Conservation (phyloP, 2,888 invertebrate genomes). For the Tenthredo amoena region DNA sequence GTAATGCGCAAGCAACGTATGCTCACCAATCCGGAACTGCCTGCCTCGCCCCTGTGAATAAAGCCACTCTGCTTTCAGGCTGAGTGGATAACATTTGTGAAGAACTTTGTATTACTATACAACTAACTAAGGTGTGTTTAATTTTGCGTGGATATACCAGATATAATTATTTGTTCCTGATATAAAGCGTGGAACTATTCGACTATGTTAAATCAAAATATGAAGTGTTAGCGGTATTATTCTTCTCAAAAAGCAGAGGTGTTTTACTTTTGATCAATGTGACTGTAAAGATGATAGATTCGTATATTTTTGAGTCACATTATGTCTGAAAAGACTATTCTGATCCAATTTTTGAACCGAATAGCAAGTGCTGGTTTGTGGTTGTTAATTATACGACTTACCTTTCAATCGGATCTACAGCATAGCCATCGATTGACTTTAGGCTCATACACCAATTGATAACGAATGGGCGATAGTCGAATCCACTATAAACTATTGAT, state of each 20-base stretch:
- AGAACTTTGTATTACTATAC: slow-evolving; percentile 12
- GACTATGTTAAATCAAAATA: not conserved
- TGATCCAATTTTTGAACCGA: not conserved
- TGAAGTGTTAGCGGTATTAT: not conserved
- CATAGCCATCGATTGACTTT: slow-evolving; percentile 92
- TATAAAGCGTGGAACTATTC: not conserved
- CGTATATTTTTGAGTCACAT: not conserved
- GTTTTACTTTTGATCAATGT: not conserved
- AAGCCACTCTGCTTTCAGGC: slow-evolving; percentile 96
- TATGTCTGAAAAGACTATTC: not conserved
- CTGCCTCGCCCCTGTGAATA: slow-evolving; percentile 96
- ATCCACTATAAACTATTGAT: slow-evolving; percentile 83
- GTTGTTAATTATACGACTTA: slow-evolving; percentile 74
- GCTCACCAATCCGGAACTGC: slow-evolving; percentile 92
- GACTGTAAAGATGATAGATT: not conserved
- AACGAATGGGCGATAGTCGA: slow-evolving; percentile 95
- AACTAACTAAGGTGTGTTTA: not conserved
- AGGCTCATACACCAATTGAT: slow-evolving; percentile 96
- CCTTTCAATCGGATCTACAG: slow-evolving; percentile 95
- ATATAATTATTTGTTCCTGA: not conserved
- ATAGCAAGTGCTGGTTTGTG: not conserved
- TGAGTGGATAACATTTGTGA: slow-evolving; percentile 72
- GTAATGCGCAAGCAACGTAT: slow-evolving; percentile 89
- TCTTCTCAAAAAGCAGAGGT: not conserved
- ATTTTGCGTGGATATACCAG: not conserved